Evolutionary conservation across 2,113 vertebrate species (phyloP), one percentile per base, ranked within the genome.

Genomic region (Pomatorhinus ruficollis): DNA sequence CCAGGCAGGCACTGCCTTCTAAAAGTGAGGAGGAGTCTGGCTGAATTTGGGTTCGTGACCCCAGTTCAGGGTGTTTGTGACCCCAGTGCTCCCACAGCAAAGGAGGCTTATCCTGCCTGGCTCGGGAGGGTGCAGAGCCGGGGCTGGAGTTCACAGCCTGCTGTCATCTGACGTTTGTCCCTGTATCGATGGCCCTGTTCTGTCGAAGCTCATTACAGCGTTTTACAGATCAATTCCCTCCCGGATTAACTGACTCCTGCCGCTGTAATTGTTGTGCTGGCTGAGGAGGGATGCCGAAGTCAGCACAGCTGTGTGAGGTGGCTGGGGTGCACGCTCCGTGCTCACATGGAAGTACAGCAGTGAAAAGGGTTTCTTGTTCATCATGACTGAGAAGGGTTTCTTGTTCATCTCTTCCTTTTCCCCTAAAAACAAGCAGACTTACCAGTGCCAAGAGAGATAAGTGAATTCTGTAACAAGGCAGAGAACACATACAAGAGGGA

Each of bases 171-270:
- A 40, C 0, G 3, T 79, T 70, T 5, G 61, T 21, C 57, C 39
- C 54, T 30, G 53, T 93, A 50, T 94, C 12, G 12, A 86, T 90
- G 90, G 45, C 85, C 82, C 66, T 83, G 63, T 90, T 88, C 83
- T 90, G 59, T 80, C 9, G 3, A 33, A 93, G 79, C 88, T 94
- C 61, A 90, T 96, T 93, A 90, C 16, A 21, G 66, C 35, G 25
- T 85, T 94, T 90, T 76, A 77, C 85, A 69, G 88, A 94, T 97
- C 95, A 72, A 5, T 95, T 88, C 75, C 75, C 88, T 27, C 24
- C 75, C 52, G 88, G 92, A 88, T 94, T 95, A 93, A 54, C 54
- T 42, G 79, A 42, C 75, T 92, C 31, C 66, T 88, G 83, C 83
- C 21, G 7, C 44, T 24, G 82, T 79, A n/a, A 31, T 83, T 69